phyloP scores from a whole-genome alignment of 2,113 vertebrate species.

The Peromyscus leucopus region DNA sequence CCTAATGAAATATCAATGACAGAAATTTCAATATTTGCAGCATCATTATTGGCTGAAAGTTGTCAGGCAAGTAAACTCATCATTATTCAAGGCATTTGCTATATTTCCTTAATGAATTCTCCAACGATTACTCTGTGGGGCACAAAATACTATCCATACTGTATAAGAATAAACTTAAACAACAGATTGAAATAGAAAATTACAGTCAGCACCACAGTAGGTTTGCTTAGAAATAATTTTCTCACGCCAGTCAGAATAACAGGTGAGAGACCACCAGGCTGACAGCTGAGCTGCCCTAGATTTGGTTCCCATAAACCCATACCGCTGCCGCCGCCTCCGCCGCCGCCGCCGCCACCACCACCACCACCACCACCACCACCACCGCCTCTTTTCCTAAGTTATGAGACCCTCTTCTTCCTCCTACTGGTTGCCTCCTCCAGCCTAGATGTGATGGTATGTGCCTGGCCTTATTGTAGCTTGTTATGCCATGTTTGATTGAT shows the following conservation, averaged over 20 bases:
- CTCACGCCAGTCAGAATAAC: background rate
- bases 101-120: background rate
- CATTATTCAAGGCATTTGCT: background rate
- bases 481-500: background rate
- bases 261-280: background rate
- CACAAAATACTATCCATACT: background rate
- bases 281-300: background rate
- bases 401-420: background rate
- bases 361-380: background rate
- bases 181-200: background rate
- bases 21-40: constrained; percentile 31
- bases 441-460: background rate
- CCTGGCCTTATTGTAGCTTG: background rate
- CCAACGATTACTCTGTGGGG: background rate
- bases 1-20: constrained; percentile 1
- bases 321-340: no score
- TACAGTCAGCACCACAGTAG: background rate
- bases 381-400: background rate
- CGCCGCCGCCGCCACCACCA: no score
- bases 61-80: background rate
- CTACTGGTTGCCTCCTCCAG: background rate
- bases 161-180: constrained; percentile 29
- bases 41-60: background rate
- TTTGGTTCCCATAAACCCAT: background rate
- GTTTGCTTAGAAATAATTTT: background rate